Conservation (phyloP, 64 coral and sea anemone genomes). For the Porites australiensis region DNA sequence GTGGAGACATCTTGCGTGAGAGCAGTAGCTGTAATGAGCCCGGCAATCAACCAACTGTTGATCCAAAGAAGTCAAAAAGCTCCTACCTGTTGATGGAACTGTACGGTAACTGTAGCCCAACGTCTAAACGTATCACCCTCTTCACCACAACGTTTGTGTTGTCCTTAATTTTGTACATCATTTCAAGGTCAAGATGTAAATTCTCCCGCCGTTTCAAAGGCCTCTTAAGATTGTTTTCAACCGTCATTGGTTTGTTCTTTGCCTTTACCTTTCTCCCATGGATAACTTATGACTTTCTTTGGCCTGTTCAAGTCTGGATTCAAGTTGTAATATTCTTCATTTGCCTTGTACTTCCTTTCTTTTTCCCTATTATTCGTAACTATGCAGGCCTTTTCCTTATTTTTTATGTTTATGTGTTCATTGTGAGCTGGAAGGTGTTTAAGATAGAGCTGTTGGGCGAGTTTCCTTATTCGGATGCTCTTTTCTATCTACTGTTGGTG, state of each 20-base stretch:
- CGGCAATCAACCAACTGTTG: background rate
- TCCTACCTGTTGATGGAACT: background rate
- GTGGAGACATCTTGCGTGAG: slow-evolving; percentile 22
- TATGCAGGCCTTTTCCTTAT: background rate
- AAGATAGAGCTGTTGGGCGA: background rate
- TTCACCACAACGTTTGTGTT: background rate
- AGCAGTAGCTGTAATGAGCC: background rate
- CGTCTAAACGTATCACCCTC: background rate
- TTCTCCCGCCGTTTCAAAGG: background rate
- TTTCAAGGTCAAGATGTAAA: background rate
- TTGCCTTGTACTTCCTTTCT: background rate
- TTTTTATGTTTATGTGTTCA: background rate
- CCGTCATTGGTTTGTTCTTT: background rate
- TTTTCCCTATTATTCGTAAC: slow-evolving; percentile 37
- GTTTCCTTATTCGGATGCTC: background rate
- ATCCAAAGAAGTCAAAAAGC: background rate
- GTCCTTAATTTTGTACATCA: background rate
- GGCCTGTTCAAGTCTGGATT: background rate
- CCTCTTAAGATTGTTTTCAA: background rate
- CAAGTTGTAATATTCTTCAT: background rate
- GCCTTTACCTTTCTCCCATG: slow-evolving; percentile 3
- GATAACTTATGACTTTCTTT: background rate
- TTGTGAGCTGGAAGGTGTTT: slow-evolving; percentile 23
- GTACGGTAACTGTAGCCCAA: background rate
- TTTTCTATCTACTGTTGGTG: background rate